Percentiles rank a stretch among this genome's conserved stretches.
These are phyloP conservation scores for Dromas ardeola DNA, from an alignment of 2,113 vertebrate genomes.

Conservation along the genomic window DNA sequence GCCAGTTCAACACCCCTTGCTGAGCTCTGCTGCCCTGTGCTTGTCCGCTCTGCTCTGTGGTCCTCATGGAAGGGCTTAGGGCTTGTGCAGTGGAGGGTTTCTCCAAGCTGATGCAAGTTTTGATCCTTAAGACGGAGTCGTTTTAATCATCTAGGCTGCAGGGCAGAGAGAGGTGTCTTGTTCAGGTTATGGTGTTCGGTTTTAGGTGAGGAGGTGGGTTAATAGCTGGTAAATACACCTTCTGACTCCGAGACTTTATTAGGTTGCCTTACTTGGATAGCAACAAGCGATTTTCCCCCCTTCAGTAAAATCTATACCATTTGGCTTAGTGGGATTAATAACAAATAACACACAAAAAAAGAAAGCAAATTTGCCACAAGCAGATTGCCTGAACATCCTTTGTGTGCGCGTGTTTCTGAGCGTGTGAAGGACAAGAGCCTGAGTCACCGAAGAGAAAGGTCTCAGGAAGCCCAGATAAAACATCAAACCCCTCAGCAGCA, in stretches of 20 bases:
- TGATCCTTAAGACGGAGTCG: not conserved
- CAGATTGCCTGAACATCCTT: not conserved
- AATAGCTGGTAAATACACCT: not conserved
- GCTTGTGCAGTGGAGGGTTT: not conserved
- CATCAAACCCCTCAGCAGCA: not conserved
- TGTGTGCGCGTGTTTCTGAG: not conserved
- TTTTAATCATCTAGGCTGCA: not conserved
- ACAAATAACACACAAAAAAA: not conserved
- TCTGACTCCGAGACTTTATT: not conserved
- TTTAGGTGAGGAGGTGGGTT: not conserved
- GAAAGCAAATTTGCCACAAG: not conserved
- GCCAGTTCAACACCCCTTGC: not conserved
- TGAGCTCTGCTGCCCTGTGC: not conserved
- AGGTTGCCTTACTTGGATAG: not conserved
- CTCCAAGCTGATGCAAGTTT: not conserved
- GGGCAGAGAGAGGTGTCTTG: not conserved
- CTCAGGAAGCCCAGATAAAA: not conserved
- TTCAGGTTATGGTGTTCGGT: not conserved
- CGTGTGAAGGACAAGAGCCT: not conserved
- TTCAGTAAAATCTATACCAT: not conserved
- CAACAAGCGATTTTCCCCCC: not conserved
- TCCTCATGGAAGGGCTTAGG: not conserved
- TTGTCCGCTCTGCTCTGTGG: accelerated
- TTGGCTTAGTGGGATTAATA: not conserved
- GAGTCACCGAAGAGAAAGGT: not conserved